A percentile compares a stretch with the other conserved stretches of the same genome.
Conservation (phyloP, 2,888 invertebrate species). For the Microchrysa polita region DNA sequence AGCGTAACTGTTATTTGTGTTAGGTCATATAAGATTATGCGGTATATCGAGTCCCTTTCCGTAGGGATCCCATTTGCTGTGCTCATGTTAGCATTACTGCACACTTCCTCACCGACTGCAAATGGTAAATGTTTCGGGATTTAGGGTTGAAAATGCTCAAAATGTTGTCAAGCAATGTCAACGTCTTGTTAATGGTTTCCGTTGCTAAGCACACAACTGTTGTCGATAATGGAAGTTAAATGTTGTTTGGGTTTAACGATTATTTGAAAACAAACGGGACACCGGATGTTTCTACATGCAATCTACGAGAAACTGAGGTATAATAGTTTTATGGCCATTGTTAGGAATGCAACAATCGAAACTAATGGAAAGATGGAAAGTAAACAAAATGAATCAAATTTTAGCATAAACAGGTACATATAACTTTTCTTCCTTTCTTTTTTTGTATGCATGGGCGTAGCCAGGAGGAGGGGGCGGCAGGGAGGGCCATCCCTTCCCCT, state of each 20-base stretch:
- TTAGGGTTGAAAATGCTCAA: background rate
- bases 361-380: no score
- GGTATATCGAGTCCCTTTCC: background rate
- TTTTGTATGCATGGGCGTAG: no score
- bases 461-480: no score
- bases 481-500: no score
- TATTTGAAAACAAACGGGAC: background rate
- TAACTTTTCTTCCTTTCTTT: no score
- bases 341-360: no score
- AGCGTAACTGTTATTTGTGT: background rate
- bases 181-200: slow-evolving; percentile 11
- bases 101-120: background rate
- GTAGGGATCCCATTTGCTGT: background rate
- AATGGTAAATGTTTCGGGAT: slow-evolving; percentile 3
- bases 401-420: no score
- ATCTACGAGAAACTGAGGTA: no score
- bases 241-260: background rate
- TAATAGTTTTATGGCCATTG: no score
- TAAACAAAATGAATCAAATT: no score
- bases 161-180: background rate
- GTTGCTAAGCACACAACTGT: background rate
- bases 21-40: background rate
- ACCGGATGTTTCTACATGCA: no score
- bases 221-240: slow-evolving; percentile 9
- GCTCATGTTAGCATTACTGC: no score